Evolutionary conservation across 2,113 vertebrate species (phyloP).

Genomic region (Pantherophis guttatus): DNA sequence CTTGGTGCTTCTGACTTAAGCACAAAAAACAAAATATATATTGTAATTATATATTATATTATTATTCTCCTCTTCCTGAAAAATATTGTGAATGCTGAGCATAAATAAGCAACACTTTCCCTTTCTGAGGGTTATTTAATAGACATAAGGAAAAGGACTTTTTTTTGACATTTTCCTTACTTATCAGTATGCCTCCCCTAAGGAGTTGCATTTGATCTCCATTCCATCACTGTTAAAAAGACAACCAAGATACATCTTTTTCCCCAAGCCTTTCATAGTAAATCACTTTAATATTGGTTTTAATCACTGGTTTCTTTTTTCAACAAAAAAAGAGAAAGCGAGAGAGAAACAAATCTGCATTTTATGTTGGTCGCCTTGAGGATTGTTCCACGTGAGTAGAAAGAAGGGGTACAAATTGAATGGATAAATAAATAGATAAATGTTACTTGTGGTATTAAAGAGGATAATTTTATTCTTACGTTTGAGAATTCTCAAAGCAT

Average conservation of each 20-base stretch:
- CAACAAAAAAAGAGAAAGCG: too few relatives aligned
- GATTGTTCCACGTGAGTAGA: not conserved
- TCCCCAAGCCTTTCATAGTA: not conserved
- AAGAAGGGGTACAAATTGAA: not conserved
- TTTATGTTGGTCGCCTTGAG: not conserved
- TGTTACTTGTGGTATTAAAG: not conserved
- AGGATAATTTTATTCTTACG: not conserved
- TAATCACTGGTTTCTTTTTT: not conserved
- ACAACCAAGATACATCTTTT: not conserved
- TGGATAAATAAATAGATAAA: not conserved
- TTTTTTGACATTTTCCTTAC: not conserved
- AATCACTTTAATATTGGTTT: not conserved
- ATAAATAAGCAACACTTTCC: not conserved
- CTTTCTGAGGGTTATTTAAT: not conserved
- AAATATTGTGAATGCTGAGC: not conserved
- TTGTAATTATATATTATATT: too few relatives aligned
- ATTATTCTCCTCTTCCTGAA: not conserved
- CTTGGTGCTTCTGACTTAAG: too few relatives aligned
- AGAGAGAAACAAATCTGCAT: not conserved
- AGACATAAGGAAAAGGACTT: not conserved
- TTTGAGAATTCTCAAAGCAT: not conserved
- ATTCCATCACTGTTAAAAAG: not conserved
- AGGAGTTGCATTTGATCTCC: not conserved
- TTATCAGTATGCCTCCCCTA: not conserved
- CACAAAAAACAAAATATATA: too few relatives aligned